Conservation (phyloP, 2,113 vertebrate genomes). For the mouse (Mus musculus) region GRCm39 chr9:116338501-116339000, state of each 20-base stretch:
- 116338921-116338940: background rate
- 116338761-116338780: background rate
- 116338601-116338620: background rate
- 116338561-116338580: background rate
- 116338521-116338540: background rate
- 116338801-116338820: no score
- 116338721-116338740: background rate
- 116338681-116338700: rapidly evolving
- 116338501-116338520: background rate
- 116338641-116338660: background rate
- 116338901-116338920: background rate
- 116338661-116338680: background rate
- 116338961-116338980: constrained; percentile 18
- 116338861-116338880: no score
- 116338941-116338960: background rate
- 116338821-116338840: background rate
- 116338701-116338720: background rate
- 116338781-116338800: background rate
- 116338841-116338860: background rate
- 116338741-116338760: background rate
- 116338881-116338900: rapidly evolving
- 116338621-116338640: background rate
- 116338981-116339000: background rate
- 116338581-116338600: background rate
- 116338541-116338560: background rate